Base-by-base conservation (phyloP, 2,888 invertebrate genomes). In the Cryptus viduatorius region DNA sequence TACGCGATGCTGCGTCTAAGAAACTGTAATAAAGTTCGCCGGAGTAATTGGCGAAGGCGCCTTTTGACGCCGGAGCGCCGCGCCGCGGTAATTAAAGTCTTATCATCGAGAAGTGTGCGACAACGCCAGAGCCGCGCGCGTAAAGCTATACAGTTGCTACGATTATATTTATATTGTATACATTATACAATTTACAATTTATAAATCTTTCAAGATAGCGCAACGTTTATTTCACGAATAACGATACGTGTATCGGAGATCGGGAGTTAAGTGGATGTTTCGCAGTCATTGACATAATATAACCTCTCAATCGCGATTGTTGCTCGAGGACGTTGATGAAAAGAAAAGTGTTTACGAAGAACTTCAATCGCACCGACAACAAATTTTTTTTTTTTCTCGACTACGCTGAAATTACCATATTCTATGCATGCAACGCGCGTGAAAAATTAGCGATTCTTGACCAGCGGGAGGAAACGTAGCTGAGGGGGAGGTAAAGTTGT, bases 1-100 rank as follows among this genome's bases (percentile, higher is more conserved):
- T 37, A 12, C 48, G 31, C 64, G 61, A 64, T 75, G 84, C 72
- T 75, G 72, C 64, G 81, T 84, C 84, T 77, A 68, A 78, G 84
- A 78, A 81, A 81, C 68, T 64, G 81, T 75, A 79, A 82, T 84
- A 84, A 84, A 56, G 81, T 71, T 61, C 69, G 56, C 78, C 78
- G 68, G 71, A 78, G 81, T 83, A 78, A 83, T 86, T 86, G 86
- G 84, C 84, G 81, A 82, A 79, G 84, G 84, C 84, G 84, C 84
- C 84, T 84, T 84, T 84, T 81, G 84, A 84, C 84, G 84, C 84
- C 84, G 78, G 84, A 79, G 71, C 78, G 78, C 69, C 65, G n/a
- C 79, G 69, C 81, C 81, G 81, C 75, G 73, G 84, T 82, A 79
- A 84, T 84, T 84, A 84, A 84, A 84, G 64, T 84, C 84, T 84